These are phyloP conservation scores for Junco hyemalis DNA, from an alignment of 2,113 vertebrate species.

Conservation along the genomic window DNA sequence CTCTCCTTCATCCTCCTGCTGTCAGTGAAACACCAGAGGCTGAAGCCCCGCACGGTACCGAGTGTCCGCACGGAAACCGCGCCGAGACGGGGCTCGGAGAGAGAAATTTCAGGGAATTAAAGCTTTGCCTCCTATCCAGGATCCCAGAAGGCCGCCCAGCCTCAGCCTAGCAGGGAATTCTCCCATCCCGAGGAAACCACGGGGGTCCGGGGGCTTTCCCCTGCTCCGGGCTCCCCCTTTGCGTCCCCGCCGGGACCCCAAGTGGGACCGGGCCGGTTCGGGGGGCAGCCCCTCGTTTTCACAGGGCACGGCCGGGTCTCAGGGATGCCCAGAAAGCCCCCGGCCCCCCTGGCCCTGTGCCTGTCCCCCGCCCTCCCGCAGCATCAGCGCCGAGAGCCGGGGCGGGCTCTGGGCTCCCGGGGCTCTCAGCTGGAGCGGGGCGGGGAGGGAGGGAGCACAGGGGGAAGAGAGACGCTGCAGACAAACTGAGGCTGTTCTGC, in stretches of 20 bases:
- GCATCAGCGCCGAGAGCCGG: background rate
- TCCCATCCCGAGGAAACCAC: background rate
- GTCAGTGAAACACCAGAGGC: background rate
- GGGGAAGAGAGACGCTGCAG: slow-evolving; percentile 71
- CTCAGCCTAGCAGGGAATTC: background rate
- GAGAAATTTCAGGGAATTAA: background rate
- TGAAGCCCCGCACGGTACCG: background rate
- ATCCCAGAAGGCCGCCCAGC: background rate
- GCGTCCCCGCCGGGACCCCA: background rate
- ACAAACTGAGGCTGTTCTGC: slow-evolving; percentile 79
- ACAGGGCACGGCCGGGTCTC: background rate
- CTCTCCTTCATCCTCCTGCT: background rate
- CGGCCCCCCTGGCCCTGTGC: background rate
- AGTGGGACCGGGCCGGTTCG: no score
- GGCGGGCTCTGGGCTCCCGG: background rate
- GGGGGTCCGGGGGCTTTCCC: background rate
- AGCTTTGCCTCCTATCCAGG: background rate
- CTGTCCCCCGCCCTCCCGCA: background rate
- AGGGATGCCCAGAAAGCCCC: background rate
- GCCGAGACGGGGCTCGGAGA: background rate
- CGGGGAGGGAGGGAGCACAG: slow-evolving; percentile 9
- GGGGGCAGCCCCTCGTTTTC: no score
- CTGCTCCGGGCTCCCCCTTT: background rate
- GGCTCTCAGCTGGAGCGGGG: slow-evolving; percentile 29
- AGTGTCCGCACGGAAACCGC: background rate